These are phyloP conservation scores for Polymixis flavicincta DNA, from an alignment of 2,888 invertebrate genomes.

Conservation along the genomic window DNA sequence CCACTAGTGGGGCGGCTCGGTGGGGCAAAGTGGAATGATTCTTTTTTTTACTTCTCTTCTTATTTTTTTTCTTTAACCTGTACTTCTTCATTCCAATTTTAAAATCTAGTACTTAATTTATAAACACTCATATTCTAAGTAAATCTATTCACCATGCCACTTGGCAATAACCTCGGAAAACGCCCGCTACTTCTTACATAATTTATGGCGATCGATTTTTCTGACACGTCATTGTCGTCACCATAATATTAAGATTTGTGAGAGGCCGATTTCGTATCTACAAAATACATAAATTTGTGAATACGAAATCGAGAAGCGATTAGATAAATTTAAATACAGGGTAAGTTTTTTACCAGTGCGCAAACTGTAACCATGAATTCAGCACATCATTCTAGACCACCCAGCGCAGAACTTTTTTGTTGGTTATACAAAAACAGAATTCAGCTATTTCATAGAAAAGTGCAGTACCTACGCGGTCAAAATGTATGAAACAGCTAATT, in stretches of 20 bases:
- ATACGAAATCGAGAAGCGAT: constrained; percentile 15
- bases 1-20: no score
- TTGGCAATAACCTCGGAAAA: constrained; percentile 4
- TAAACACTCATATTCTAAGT: not conserved
- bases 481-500: no score
- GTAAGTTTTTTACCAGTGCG: no score
- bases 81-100: not conserved
- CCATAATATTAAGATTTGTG: constrained; percentile 11
- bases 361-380: no score
- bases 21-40: no score
- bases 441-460: no score
- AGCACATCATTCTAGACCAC: no score
- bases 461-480: no score
- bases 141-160: constrained; percentile 12
- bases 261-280: no score
- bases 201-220: constrained; percentile 33
- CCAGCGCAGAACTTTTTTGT: no score
- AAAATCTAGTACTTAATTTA: not conserved
- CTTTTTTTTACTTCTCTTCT: not conserved
- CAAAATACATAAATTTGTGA: no score
- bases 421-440: no score
- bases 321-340: constrained; percentile 12
- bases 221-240: constrained; percentile 18
- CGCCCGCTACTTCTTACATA: constrained; percentile 19
- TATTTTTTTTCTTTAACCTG: not conserved